Evolutionary conservation across 2,797 vertebrate species (phyloP).

Genomic region (Cetoscarus ocellatus): DNA sequence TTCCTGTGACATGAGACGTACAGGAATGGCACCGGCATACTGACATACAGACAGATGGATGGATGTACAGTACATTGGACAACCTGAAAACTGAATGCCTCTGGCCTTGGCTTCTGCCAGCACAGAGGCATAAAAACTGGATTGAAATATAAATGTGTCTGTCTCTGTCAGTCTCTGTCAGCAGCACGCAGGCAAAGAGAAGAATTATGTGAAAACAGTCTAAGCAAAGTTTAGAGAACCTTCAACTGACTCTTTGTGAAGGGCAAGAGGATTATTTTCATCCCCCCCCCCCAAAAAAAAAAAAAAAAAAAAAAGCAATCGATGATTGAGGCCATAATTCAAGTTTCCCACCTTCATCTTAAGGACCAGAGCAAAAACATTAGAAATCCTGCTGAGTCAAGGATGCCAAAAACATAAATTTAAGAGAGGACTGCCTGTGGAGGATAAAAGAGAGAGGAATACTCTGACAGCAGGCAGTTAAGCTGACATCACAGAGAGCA

Average conservation of each 20-base stretch:
- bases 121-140: not conserved
- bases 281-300: too few relatives aligned
- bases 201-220: not conserved
- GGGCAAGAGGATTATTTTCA: not conserved
- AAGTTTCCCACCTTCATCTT: not conserved
- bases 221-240: not conserved
- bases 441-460: not conserved
- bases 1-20: too few relatives aligned
- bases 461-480: not conserved
- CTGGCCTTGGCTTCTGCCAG: too few relatives aligned
- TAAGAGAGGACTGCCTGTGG: not conserved
- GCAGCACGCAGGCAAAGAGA: not conserved
- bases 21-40: too few relatives aligned
- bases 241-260: not conserved
- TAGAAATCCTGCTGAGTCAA: not conserved
- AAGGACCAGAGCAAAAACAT: not conserved
- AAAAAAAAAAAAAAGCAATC: not conserved
- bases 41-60: too few relatives aligned
- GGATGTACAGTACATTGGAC: too few relatives aligned
- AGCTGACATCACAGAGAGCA: not conserved
- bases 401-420: not conserved
- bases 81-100: too few relatives aligned
- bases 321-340: not conserved
- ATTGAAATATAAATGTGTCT: not conserved
- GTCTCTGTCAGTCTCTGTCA: not conserved